Conservation (phyloP, 2,888 invertebrate genomes). For the Pseudeuparius sepicola region DNA sequence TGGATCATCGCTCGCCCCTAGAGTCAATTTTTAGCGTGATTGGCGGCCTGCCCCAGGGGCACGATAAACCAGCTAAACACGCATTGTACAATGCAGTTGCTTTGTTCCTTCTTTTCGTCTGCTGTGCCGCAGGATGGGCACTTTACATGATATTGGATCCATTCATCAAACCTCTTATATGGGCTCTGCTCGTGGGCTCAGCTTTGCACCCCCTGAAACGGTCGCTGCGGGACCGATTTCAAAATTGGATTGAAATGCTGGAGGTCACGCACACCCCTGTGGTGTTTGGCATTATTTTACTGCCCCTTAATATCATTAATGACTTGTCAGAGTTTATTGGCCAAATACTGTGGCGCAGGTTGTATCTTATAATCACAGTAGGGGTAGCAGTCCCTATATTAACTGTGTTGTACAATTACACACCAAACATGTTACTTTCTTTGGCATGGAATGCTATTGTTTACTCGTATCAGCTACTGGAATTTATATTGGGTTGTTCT, state of each 20-base stretch:
- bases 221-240: conserved; percentile 61
- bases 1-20: conserved; percentile 46
- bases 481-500: neutral
- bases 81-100: conserved; percentile 85
- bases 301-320: conserved; percentile 70
- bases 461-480: conserved; percentile 6
- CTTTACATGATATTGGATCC: conserved; percentile 81
- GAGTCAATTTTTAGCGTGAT: conserved; percentile 61
- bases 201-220: conserved; percentile 93
- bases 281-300: conserved; percentile 45
- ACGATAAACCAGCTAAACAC: conserved; percentile 83
- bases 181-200: conserved; percentile 95
- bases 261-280: conserved; percentile 59
- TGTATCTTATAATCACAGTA: conserved; percentile 46
- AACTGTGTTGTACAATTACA: conserved; percentile 59
- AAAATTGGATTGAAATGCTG: conserved; percentile 66
- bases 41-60: conserved; percentile 60
- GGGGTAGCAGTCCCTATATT: conserved; percentile 40
- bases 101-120: conserved; percentile 60
- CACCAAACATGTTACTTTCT: conserved; percentile 53
- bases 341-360: conserved; percentile 55
- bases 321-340: conserved; percentile 66
- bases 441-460: conserved; percentile 44
- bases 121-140: conserved; percentile 61
- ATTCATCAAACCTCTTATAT: conserved; percentile 86